A percentile compares a stretch with the other conserved stretches of the same genome.
These are phyloP conservation scores for Galleria mellonella DNA, from an alignment of 1,140 invertebrate species.

Conservation along the genomic window DNA sequence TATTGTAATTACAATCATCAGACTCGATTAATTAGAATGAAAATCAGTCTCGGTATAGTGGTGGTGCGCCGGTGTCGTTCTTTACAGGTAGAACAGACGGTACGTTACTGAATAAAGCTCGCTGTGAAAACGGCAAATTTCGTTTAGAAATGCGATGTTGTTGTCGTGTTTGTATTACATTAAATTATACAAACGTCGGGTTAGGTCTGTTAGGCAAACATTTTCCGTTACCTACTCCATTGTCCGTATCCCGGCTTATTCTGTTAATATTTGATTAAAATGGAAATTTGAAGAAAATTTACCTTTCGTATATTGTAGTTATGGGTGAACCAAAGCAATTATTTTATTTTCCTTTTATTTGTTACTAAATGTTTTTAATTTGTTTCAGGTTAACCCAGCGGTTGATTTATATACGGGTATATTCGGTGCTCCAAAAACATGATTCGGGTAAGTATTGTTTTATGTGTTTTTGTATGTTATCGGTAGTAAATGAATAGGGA, in stretches of 20 bases:
- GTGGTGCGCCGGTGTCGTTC: background rate
- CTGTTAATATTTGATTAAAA: slow-evolving; percentile 32
- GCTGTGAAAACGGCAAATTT: slow-evolving; percentile 28
- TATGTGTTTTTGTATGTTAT: background rate
- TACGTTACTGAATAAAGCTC: slow-evolving; percentile 9
- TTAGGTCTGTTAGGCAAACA: slow-evolving; percentile 46
- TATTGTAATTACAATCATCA: too few relatives aligned
- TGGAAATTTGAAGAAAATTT: slow-evolving; percentile 23
- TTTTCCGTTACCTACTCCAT: slow-evolving; percentile 37
- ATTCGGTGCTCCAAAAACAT: slow-evolving; percentile 32
- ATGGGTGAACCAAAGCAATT: slow-evolving; percentile 5
- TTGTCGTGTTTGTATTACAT: slow-evolving; percentile 53
- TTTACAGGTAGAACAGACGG: background rate
- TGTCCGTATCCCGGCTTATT: slow-evolving; percentile 24
- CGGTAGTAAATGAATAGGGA: background rate
- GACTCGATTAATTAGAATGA: slow-evolving; percentile 9
- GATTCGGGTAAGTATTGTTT: slow-evolving; percentile 46
- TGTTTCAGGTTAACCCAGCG: slow-evolving; percentile 55
- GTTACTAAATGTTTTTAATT: slow-evolving; percentile 13
- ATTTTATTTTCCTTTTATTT: slow-evolving; percentile 3
- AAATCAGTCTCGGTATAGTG: slow-evolving; percentile 8
- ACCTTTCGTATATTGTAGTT: slow-evolving; percentile 12
- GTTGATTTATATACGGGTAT: slow-evolving; percentile 17
- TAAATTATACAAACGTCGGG: slow-evolving; percentile 47
- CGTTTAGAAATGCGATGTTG: slow-evolving; percentile 40